Evolutionary conservation across 2,113 vertebrate species (phyloP).

Genomic region (Perccottus glenii): DNA sequence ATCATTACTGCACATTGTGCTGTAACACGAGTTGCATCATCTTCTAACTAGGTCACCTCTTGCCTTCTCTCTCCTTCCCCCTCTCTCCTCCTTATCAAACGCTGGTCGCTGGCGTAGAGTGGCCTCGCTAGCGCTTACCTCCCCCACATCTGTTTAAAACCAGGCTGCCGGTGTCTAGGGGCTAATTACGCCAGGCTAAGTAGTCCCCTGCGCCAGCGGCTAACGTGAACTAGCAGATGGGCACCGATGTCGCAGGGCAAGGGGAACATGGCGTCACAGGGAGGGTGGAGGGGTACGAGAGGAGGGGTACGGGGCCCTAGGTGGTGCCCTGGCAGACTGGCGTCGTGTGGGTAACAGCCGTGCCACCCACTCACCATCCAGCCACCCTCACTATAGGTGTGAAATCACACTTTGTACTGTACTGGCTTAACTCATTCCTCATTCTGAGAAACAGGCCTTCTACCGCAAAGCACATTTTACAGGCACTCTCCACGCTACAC

Average conservation of each 20-base stretch:
- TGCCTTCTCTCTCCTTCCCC: neutral
- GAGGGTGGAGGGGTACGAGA: slow-evolving; percentile 23
- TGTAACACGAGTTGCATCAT: slow-evolving; percentile 75
- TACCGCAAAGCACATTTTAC: slow-evolving; percentile 48
- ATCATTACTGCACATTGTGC: slow-evolving; percentile 70
- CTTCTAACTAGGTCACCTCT: slow-evolving; percentile 76
- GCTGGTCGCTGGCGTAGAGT: slow-evolving; percentile 57
- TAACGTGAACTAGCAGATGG: slow-evolving; percentile 77
- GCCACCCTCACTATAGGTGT: slow-evolving; percentile 69
- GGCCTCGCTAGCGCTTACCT: slow-evolving; percentile 56
- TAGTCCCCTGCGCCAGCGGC: slow-evolving; percentile 75
- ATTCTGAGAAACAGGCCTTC: slow-evolving; percentile 45
- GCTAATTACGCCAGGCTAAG: slow-evolving; percentile 78
- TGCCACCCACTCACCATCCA: slow-evolving; percentile 73
- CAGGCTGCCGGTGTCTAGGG: slow-evolving; percentile 77
- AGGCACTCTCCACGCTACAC: slow-evolving; percentile 36
- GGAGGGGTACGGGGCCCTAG: slow-evolving; percentile 49
- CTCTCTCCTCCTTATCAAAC: slow-evolving; percentile 63
- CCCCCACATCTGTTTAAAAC: slow-evolving; percentile 80
- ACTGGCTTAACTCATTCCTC: slow-evolving; percentile 55
- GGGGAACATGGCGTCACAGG: slow-evolving; percentile 70
- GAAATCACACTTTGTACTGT: slow-evolving; percentile 73
- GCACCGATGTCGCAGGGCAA: slow-evolving; percentile 71
- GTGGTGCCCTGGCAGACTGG: slow-evolving; percentile 73
- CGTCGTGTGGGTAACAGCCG: slow-evolving; percentile 73